These are phyloP conservation scores for Polylopha cassiicola DNA, from an alignment of 2,888 invertebrate species.

Conservation along the genomic window DNA sequence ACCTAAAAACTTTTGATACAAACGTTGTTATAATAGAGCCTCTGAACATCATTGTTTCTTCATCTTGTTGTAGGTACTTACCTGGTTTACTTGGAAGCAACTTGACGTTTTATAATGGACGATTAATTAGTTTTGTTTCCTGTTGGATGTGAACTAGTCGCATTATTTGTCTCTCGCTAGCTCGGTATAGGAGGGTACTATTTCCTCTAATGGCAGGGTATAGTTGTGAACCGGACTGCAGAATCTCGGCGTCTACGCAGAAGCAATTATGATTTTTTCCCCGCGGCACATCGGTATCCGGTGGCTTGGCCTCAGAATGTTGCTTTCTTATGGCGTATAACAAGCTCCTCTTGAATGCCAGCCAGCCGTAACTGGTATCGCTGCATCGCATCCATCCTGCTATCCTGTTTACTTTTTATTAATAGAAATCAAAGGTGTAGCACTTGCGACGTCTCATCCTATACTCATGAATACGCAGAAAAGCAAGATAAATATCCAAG, in stretches of 20 bases:
- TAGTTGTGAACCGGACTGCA: conserved; percentile 23
- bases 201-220: conserved; percentile 39
- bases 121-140: too few species aligned
- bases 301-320: conserved; percentile 26
- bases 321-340: conserved; percentile 33
- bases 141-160: conserved; percentile 9
- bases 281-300: conserved; percentile 49
- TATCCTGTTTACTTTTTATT: conserved; percentile 8
- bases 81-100: too few species aligned
- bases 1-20: too few species aligned
- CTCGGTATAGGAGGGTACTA: conserved; percentile 25
- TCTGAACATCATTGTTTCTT: too few species aligned
- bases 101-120: too few species aligned
- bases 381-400: conserved; percentile 13
- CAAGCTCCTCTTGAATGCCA: conserved; percentile 8
- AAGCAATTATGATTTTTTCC: conserved; percentile 61
- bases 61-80: too few species aligned
- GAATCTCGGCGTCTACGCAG: conserved; percentile 40
- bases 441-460: too few species aligned
- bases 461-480: too few species aligned
- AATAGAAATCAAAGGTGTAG: too few species aligned
- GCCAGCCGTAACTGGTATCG: conserved; percentile 12
- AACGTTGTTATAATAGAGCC: too few species aligned
- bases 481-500: too few species aligned
- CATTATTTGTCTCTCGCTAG: conserved; percentile 6